Percentiles rank a stretch among this genome's conserved stretches.
These are phyloP conservation scores for Halcyon senegalensis DNA, from an alignment of 2,113 vertebrate species.

Conservation along the genomic window DNA sequence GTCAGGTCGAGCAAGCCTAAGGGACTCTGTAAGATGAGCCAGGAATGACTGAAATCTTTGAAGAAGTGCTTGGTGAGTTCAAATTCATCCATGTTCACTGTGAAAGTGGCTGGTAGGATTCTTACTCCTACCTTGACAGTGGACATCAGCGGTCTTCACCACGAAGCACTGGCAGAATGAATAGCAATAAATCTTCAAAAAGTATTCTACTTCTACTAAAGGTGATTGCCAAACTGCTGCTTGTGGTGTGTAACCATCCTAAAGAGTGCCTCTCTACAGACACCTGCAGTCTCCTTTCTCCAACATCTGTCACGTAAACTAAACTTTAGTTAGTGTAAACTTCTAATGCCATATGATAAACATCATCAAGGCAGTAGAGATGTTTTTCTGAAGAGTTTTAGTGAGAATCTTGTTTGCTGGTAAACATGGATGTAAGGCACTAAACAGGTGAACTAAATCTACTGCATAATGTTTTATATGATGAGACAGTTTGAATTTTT, in stretches of 20 bases:
- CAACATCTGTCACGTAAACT: not conserved
- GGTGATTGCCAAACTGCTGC: not conserved
- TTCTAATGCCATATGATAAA: not conserved
- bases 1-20: not conserved
- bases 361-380: not conserved
- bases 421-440: not conserved
- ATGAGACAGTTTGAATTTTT: not conserved
- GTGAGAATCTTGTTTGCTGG: not conserved
- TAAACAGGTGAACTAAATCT: not conserved
- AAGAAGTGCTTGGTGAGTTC: not conserved
- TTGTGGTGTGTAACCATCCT: not conserved
- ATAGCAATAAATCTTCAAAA: not conserved
- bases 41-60: not conserved
- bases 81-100: not conserved
- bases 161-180: not conserved
- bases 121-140: not conserved
- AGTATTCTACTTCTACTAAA: not conserved
- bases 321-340: too few relatives aligned
- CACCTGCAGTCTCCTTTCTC: not conserved
- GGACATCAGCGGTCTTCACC: not conserved
- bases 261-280: not conserved
- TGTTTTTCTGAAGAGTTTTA: not conserved
- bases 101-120: not conserved
- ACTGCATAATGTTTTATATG: not conserved
- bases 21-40: not conserved